Percentiles rank a stretch among this genome's conserved stretches.
These are phyloP conservation scores for Dreissena rostriformis DNA, from an alignment of 1,140 invertebrate species.

Conservation along the genomic window DNA sequence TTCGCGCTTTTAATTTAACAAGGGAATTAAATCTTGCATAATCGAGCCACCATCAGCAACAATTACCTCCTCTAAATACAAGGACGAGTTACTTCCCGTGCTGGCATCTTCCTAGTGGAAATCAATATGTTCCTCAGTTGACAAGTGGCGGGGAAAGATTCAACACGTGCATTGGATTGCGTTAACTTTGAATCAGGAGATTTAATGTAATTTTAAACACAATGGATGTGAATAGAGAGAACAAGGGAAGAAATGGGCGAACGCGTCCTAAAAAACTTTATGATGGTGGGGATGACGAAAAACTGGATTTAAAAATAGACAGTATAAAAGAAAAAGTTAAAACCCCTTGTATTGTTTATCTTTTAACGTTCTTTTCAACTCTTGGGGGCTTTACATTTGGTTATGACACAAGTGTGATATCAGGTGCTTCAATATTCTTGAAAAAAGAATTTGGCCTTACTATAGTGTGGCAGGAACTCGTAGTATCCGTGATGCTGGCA, in stretches of 20 bases:
- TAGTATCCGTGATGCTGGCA: slow-evolving; percentile 82
- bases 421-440: slow-evolving; percentile 85
- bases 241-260: slow-evolving; percentile 45
- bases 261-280: slow-evolving; percentile 70
- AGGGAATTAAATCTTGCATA: too few species aligned
- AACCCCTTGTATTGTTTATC: slow-evolving; percentile 76
- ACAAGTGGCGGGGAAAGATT: slow-evolving; percentile 48
- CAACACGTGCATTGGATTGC: slow-evolving; percentile 45
- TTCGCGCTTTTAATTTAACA: too few species aligned
- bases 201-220: neutral
- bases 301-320: slow-evolving; percentile 75
- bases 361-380: slow-evolving; percentile 78
- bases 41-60: too few species aligned
- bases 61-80: too few species aligned
- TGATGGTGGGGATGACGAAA: slow-evolving; percentile 73
- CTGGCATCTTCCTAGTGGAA: slow-evolving; percentile 34
- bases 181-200: neutral
- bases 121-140: slow-evolving; percentile 48
- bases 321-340: slow-evolving; percentile 65
- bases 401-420: slow-evolving; percentile 87
- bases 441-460: slow-evolving; percentile 81
- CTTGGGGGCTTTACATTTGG: slow-evolving; percentile 87
- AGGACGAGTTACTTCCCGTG: neutral
- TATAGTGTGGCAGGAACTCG: slow-evolving; percentile 83
- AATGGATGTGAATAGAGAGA: slow-evolving; percentile 21